Conservation (phyloP, 2,797 vertebrate species). For the Clamator glandarius region DNA sequence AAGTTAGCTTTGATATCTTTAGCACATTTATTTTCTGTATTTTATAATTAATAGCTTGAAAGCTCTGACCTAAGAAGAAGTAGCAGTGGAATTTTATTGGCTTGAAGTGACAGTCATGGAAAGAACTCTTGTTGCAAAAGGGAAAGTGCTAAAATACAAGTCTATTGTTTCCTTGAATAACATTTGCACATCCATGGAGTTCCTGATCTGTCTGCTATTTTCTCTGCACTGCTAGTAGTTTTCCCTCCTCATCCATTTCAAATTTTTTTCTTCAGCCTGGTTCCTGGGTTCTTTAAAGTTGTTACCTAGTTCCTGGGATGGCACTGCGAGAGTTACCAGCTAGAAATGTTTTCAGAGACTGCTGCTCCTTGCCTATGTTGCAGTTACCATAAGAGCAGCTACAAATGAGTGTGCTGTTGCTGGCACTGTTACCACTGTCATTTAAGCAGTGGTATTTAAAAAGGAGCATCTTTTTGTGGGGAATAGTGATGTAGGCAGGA, state of each 20-base stretch:
- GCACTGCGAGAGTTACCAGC: not conserved
- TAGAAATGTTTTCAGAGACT: not conserved
- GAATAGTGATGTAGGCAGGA: not conserved
- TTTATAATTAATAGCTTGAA: not conserved
- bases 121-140: not conserved
- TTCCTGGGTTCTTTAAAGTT: not conserved
- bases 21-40: not conserved
- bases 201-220: not conserved
- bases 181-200: not conserved
- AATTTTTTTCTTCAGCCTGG: not conserved
- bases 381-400: not conserved
- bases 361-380: not conserved
- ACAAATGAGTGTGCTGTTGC: not conserved
- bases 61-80: not conserved
- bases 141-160: not conserved
- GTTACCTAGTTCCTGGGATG: not conserved
- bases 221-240: not conserved
- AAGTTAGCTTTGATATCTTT: not conserved
- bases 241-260: not conserved
- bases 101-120: not conserved
- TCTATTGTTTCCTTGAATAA: accelerated
- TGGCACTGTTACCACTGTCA: not conserved
- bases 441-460: not conserved
- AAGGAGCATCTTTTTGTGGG: not conserved
- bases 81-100: not conserved